A percentile compares a stretch with the other conserved stretches of the same genome.
Evolutionary conservation across 2,888 invertebrate species (phyloP).

Genomic region (Alitta virens): DNA sequence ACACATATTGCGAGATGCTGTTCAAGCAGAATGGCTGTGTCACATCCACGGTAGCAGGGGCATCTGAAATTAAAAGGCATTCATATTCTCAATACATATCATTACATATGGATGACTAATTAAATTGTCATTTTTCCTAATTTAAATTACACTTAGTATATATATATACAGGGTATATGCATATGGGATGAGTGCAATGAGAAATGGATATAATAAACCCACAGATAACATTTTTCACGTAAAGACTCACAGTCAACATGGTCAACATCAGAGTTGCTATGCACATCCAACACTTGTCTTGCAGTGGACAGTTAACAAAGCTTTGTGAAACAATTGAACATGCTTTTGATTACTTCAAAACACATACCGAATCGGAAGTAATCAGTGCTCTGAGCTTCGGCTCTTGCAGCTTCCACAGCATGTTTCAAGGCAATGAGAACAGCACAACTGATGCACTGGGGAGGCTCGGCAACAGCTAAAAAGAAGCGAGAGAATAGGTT

Average conservation of each 20-base stretch:
- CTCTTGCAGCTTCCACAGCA: constrained; percentile 41
- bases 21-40: constrained; percentile 9
- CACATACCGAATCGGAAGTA: constrained; percentile 9
- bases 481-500: too few relatives aligned
- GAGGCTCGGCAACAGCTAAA: constrained; percentile 46
- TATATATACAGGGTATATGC: background rate
- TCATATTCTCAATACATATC: too few relatives aligned
- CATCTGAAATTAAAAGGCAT: constrained; percentile 3
- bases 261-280: too few relatives aligned
- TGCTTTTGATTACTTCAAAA: too few relatives aligned
- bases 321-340: too few relatives aligned
- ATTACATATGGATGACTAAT: too few relatives aligned
- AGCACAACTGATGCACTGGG: constrained; percentile 39
- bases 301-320: too few relatives aligned
- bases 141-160: too few relatives aligned
- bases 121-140: too few relatives aligned
- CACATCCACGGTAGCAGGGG: constrained; percentile 12
- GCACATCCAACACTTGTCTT: too few relatives aligned
- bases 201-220: background rate
- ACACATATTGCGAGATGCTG: constrained; percentile 2
- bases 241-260: too few relatives aligned
- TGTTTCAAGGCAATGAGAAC: constrained; percentile 44
- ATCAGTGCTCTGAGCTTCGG: constrained; percentile 28
- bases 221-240: background rate
- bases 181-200: background rate